These are phyloP conservation scores for Drosophila dives DNA, from an alignment of 2,888 invertebrate species.

Conservation along the genomic window DNA sequence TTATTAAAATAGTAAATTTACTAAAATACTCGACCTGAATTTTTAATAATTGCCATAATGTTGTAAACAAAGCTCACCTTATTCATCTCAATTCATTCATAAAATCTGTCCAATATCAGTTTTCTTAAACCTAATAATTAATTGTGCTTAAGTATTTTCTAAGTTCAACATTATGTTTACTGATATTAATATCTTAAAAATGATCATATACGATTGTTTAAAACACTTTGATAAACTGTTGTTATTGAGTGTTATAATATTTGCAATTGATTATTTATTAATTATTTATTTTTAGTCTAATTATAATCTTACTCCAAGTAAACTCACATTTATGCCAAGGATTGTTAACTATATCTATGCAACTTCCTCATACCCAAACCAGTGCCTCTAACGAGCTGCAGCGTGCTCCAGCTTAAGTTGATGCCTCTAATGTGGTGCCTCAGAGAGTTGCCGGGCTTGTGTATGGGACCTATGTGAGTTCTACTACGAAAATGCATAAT, in stretches of 20 bases:
- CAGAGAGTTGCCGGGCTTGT: slow-evolving; percentile 12
- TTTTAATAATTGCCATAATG: not conserved
- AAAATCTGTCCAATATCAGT: not conserved
- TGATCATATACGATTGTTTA: not conserved
- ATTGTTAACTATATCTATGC: not conserved
- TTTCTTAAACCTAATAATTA: not conserved
- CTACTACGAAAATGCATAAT: slow-evolving; percentile 2
- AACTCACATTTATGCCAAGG: not conserved
- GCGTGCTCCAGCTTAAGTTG: slow-evolving; percentile 10
- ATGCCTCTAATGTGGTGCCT: slow-evolving; percentile 43
- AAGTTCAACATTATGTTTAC: too few relatives aligned
- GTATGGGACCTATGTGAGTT: slow-evolving; percentile 33
- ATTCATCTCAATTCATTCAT: not conserved
- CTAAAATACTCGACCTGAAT: not conserved
- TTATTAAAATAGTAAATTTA: not conserved
- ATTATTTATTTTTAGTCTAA: not conserved
- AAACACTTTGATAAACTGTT: not conserved
- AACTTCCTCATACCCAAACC: not conserved
- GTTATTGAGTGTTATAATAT: not conserved
- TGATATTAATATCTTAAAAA: not conserved
- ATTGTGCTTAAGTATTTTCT: too few relatives aligned
- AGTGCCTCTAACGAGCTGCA: slow-evolving; percentile 29
- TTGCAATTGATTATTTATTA: not conserved
- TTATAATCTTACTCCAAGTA: not conserved
- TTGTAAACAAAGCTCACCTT: not conserved